These are phyloP conservation scores for Protonemura montana DNA, from an alignment of 2,888 invertebrate species.

Conservation along the genomic window DNA sequence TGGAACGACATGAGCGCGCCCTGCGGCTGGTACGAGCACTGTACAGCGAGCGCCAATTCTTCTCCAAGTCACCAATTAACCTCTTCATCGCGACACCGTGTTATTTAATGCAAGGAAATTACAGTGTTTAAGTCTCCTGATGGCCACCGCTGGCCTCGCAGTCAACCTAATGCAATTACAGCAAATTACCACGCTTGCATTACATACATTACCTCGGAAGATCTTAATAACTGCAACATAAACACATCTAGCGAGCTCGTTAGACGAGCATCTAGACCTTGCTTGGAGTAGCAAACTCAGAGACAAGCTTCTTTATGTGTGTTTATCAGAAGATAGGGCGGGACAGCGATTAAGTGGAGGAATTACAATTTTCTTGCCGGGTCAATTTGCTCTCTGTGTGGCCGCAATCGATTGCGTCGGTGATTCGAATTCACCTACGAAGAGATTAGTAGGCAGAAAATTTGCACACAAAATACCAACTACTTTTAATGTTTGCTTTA, in stretches of 20 bases:
- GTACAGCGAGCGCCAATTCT: too few relatives aligned
- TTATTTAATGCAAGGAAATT: slow-evolving; percentile 39
- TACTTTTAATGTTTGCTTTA: too few relatives aligned
- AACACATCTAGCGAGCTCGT: not conserved
- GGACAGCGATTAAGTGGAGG: not conserved
- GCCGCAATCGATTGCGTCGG: too few relatives aligned
- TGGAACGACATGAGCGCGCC: too few relatives aligned
- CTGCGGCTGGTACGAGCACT: too few relatives aligned
- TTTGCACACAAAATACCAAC: too few relatives aligned
- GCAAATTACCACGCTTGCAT: slow-evolving; percentile 7
- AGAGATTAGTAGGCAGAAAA: too few relatives aligned
- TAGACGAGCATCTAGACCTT: too few relatives aligned
- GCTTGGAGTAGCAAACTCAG: too few relatives aligned
- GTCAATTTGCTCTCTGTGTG: too few relatives aligned
- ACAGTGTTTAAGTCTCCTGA: slow-evolving; percentile 27
- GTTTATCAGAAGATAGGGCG: not conserved
- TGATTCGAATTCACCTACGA: too few relatives aligned
- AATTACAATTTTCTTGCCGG: not conserved
- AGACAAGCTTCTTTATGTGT: not conserved
- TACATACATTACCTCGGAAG: not conserved
- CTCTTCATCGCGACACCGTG: slow-evolving; percentile 23
- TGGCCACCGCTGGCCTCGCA: not conserved
- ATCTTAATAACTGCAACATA: not conserved
- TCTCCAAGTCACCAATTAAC: slow-evolving; percentile 37
- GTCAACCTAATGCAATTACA: slow-evolving; percentile 28